Conservation (phyloP, 2,888 invertebrate genomes). For the Chrysomela aeneicollis region DNA sequence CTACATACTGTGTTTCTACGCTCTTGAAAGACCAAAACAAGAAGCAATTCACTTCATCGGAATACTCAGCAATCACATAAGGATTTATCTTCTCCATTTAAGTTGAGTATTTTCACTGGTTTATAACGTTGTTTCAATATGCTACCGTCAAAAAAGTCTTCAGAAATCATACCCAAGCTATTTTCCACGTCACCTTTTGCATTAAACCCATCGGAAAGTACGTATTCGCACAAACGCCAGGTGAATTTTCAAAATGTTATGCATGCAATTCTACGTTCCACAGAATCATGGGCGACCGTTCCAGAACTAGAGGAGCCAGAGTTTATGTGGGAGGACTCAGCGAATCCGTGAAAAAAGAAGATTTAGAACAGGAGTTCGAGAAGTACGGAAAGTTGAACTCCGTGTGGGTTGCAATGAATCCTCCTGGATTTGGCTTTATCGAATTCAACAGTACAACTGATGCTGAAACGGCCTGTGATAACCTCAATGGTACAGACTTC, state of each 20-base stretch:
- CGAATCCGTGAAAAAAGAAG: slow-evolving; percentile 90
- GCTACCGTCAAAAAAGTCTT: slow-evolving; percentile 7
- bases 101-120: slow-evolving; percentile 19
- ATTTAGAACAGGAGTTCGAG: slow-evolving; percentile 88
- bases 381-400: slow-evolving; percentile 92
- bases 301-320: slow-evolving; percentile 68
- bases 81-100: slow-evolving; percentile 45
- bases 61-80: slow-evolving; percentile 33
- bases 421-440: slow-evolving; percentile 93
- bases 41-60: slow-evolving; percentile 37
- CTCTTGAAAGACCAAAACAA: slow-evolving; percentile 34
- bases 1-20: slow-evolving; percentile 43
- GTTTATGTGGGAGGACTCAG: slow-evolving; percentile 91
- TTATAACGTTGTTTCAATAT: background rate
- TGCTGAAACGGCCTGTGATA: slow-evolving; percentile 88
- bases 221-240: slow-evolving; percentile 60
- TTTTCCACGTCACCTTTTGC: slow-evolving; percentile 38
- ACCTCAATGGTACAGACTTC: slow-evolving; percentile 87
- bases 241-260: slow-evolving; percentile 40
- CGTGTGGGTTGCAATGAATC: slow-evolving; percentile 94
- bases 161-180: slow-evolving; percentile 22
- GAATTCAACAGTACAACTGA: slow-evolving; percentile 90
- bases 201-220: slow-evolving; percentile 50
- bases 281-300: slow-evolving; percentile 57
- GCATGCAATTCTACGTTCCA: slow-evolving; percentile 59